Evolutionary conservation across 2,797 vertebrate species (phyloP).

Genomic region (Periophthalmus magnuspinnatus): DNA sequence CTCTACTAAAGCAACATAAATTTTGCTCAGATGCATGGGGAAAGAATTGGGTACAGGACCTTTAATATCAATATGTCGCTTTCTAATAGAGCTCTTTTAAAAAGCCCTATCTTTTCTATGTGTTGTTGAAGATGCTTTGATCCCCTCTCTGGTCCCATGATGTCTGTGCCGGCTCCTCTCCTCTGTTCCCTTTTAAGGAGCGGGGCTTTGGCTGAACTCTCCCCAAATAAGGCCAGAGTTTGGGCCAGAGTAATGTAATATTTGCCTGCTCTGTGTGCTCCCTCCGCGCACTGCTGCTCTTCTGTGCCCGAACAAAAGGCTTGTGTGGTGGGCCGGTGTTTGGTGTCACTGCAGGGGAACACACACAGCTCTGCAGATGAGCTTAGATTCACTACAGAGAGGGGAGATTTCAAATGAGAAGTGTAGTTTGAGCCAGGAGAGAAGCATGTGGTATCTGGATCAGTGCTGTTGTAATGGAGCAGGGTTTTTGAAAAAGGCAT

Average conservation of each 20-base stretch:
- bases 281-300: conserved; percentile 42
- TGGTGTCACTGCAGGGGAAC: conserved; percentile 23
- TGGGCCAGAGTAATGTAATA: conserved; percentile 59
- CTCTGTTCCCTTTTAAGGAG: conserved; percentile 74
- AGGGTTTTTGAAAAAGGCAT: background rate
- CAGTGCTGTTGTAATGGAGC: background rate
- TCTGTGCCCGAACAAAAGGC: conserved; percentile 37
- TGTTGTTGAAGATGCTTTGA: background rate
- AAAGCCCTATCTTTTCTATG: background rate
- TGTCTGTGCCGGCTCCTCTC: conserved; percentile 34
- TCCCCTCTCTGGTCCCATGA: conserved; percentile 21
- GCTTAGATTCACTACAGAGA: background rate
- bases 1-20: no score
- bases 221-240: conserved; percentile 73
- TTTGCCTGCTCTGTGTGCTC: conserved; percentile 57
- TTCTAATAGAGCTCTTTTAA: background rate
- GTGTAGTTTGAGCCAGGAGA: background rate
- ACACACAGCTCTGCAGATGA: conserved; percentile 11
- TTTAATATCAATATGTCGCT: background rate
- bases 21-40: no score
- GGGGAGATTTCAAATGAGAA: background rate
- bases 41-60: no score
- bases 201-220: conserved; percentile 35
- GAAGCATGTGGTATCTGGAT: background rate
- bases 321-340: conserved; percentile 43